Conservation (phyloP, 2,888 invertebrate species). For the Empis livida region DNA sequence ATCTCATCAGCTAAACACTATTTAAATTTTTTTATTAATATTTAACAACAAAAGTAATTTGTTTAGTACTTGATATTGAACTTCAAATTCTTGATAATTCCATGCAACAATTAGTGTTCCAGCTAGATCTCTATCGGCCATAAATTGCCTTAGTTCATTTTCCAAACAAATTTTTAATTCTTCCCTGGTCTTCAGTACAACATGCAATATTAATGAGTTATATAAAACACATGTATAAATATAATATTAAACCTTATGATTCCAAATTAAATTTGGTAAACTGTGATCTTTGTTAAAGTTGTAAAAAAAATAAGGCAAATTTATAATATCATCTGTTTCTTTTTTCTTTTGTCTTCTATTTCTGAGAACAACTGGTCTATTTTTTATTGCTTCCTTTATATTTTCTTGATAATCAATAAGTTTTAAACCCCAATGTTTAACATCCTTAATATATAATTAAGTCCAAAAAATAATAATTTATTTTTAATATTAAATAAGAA, state of each 20-base stretch:
- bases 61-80: conserved; percentile 68
- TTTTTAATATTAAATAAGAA: too few species aligned
- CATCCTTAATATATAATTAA: conserved; percentile 19
- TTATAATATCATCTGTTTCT: conserved; percentile 27
- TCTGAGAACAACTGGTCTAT: conserved; percentile 82
- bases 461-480: neutral
- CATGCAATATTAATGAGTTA: neutral
- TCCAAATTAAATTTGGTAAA: conserved; percentile 96
- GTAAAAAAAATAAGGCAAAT: conserved; percentile 77
- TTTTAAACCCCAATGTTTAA: conserved; percentile 53
- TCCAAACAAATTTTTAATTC: conserved; percentile 86
- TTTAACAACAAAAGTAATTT: too few species aligned
- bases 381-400: conserved; percentile 31
- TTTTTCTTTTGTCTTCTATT: conserved; percentile 57
- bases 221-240: neutral
- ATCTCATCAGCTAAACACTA: conserved; percentile 86
- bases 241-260: conserved; percentile 62
- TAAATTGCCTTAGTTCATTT: conserved; percentile 83
- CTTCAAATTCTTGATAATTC: conserved; percentile 97
- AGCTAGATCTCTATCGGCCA: conserved; percentile 78
- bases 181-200: conserved; percentile 64
- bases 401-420: conserved; percentile 34
- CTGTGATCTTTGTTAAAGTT: conserved; percentile 90
- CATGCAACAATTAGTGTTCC: conserved; percentile 75
- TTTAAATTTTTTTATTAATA: neutral